These are phyloP conservation scores for Drosophila kambysellisi DNA, from an alignment of 2,888 invertebrate species.

Conservation along the genomic window DNA sequence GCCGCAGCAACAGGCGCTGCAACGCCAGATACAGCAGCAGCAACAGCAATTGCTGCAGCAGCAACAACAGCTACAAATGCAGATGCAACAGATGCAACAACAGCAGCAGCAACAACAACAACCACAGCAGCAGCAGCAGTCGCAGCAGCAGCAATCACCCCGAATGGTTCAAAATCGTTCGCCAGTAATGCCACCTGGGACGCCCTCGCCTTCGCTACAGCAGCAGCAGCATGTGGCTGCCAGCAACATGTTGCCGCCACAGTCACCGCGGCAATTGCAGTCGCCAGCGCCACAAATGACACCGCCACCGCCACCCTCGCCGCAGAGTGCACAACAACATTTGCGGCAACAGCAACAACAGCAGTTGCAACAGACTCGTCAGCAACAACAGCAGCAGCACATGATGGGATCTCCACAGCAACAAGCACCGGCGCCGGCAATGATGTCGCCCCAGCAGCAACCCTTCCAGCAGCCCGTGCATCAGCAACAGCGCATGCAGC, in stretches of 20 bases:
- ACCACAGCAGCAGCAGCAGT: conserved; percentile 84
- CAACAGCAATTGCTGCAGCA: conserved; percentile 84
- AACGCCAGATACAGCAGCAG: conserved; percentile 87
- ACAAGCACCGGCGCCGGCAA: conserved; percentile 54
- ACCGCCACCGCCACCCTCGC: conserved; percentile 84
- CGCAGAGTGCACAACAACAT: conserved; percentile 80
- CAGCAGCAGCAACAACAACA: conserved; percentile 83
- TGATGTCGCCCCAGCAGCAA: conserved; percentile 75
- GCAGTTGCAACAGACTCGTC: conserved; percentile 66
- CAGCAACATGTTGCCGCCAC: conserved; percentile 82
- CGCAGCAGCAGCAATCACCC: conserved; percentile 81
- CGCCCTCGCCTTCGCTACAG: conserved; percentile 81
- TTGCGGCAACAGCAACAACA: conserved; percentile 82
- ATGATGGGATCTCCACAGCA: conserved; percentile 74
- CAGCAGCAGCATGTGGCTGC: conserved; percentile 73
- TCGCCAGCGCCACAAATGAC: conserved; percentile 85
- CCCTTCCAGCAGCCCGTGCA: conserved; percentile 83
- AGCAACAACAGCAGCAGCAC: conserved; percentile 68
- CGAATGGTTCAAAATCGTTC: conserved; percentile 84
- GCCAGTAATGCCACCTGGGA: conserved; percentile 79
- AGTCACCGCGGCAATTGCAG: conserved; percentile 83
- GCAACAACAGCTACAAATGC: conserved; percentile 85
- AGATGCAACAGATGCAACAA: conserved; percentile 82
- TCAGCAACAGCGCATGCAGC: conserved; percentile 76
- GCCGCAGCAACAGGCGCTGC: conserved; percentile 84